phyloP scores from a whole-genome alignment of 1,140 invertebrate genomes.

The Stenopsyche tienmushanensis region DNA sequence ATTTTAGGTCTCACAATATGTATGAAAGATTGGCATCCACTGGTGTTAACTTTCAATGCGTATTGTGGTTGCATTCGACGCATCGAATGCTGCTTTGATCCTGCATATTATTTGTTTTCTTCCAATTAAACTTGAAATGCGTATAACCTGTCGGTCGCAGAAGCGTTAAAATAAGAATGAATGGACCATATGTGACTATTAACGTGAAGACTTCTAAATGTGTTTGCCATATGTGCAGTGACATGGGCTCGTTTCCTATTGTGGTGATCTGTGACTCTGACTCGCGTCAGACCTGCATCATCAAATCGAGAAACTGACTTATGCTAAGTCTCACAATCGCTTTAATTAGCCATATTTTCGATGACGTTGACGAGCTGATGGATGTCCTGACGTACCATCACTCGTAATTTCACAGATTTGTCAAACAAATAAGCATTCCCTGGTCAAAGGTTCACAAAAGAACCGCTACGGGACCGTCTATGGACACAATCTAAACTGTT shows the following conservation, averaged over 20 bases:
- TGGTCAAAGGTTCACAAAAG: too few relatives aligned
- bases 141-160: neutral
- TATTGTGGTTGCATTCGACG: too few relatives aligned
- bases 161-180: slow-evolving; percentile 2
- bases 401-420: neutral
- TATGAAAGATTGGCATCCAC: too few relatives aligned
- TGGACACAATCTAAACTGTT: too few relatives aligned
- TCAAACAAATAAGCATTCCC: neutral
- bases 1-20: too few relatives aligned
- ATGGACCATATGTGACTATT: neutral
- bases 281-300: too few relatives aligned
- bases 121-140: too few relatives aligned
- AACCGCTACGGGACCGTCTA: too few relatives aligned
- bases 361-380: neutral
- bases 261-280: too few relatives aligned
- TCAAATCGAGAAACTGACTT: neutral
- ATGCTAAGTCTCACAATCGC: neutral
- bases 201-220: neutral
- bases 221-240: neutral
- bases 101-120: too few relatives aligned
- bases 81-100: too few relatives aligned
- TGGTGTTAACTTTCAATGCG: too few relatives aligned
- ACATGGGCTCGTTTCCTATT: neutral
- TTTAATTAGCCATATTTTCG: neutral
- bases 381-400: neutral